Evolutionary conservation across 2,797 vertebrate genomes (phyloP).

Genomic region (Poecilia wingei): DNA sequence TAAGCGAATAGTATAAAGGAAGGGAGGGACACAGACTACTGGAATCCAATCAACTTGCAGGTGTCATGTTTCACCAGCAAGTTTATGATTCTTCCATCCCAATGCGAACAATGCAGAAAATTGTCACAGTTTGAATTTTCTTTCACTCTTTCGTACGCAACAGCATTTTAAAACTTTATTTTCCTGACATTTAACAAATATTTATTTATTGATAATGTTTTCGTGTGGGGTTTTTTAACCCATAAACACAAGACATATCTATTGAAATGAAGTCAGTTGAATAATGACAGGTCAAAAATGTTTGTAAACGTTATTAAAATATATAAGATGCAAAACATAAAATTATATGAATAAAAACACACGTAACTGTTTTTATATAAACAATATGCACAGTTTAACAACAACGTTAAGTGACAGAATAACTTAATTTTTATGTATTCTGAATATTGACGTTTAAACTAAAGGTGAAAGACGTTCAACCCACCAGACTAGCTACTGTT

Average conservation of each 20-base stretch:
- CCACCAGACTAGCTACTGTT: background rate
- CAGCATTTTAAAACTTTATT: background rate
- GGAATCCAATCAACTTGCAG: slow-evolving; percentile 49
- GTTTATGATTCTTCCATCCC: background rate
- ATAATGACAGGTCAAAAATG: background rate
- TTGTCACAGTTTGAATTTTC: background rate
- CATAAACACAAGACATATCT: background rate
- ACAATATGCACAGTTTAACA: background rate
- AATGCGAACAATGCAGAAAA: background rate
- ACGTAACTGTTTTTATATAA: background rate
- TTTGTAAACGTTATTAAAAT: background rate
- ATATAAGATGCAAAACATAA: background rate
- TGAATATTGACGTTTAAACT: background rate
- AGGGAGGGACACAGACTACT: background rate
- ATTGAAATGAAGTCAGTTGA: background rate
- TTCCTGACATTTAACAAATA: background rate
- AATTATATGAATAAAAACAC: background rate
- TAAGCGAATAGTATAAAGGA: slow-evolving; percentile 51
- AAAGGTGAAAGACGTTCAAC: background rate
- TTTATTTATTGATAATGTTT: background rate
- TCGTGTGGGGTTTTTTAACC: background rate
- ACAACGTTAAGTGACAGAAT: background rate
- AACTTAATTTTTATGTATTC: background rate
- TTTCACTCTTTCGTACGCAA: background rate
- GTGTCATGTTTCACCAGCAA: slow-evolving; percentile 6